phyloP scores from a whole-genome alignment of 2,888 invertebrate genomes.

The Nomada lathburiana region DNA sequence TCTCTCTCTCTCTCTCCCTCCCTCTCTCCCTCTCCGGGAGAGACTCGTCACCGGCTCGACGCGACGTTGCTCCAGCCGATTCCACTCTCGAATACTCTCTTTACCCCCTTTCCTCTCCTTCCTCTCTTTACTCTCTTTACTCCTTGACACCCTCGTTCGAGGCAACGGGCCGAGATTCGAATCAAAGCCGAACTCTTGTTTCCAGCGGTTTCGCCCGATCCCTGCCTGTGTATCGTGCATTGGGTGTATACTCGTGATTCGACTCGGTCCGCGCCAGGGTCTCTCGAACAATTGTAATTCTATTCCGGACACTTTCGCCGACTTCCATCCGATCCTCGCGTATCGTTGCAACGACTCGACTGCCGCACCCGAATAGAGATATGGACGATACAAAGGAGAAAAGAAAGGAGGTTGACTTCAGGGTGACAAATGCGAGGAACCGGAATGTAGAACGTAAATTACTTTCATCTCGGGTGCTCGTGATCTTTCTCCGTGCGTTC shows the following conservation, averaged over 20 bases:
- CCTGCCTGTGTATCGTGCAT: not conserved
- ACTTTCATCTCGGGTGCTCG: conserved; percentile 64
- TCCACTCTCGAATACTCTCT: conserved; percentile 32
- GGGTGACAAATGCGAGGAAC: conserved; percentile 42
- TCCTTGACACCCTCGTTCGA: conserved; percentile 36
- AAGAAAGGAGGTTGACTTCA: conserved; percentile 27
- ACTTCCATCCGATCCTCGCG: too few relatives aligned
- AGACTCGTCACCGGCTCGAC: conserved; percentile 41
- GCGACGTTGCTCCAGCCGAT: conserved; percentile 47
- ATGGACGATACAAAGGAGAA: not conserved
- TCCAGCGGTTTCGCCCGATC: not conserved
- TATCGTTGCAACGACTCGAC: too few relatives aligned
- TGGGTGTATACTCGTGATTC: too few relatives aligned
- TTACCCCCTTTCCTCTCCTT: not conserved
- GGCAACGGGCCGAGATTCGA: conserved; percentile 38
- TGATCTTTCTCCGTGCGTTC: conserved; percentile 56
- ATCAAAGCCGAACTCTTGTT: conserved; percentile 21
- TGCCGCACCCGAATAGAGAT: not conserved
- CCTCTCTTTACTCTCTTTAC: not conserved
- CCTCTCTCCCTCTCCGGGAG: not conserved
- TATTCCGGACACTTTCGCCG: too few relatives aligned
- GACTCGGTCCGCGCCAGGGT: not conserved
- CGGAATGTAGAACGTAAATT: conserved; percentile 57
- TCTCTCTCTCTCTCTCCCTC: not conserved
- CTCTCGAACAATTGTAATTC: too few relatives aligned